Base-by-base conservation (phyloP, 1,140 invertebrate genomes). In the Pseudomyrmex concolor region DNA sequence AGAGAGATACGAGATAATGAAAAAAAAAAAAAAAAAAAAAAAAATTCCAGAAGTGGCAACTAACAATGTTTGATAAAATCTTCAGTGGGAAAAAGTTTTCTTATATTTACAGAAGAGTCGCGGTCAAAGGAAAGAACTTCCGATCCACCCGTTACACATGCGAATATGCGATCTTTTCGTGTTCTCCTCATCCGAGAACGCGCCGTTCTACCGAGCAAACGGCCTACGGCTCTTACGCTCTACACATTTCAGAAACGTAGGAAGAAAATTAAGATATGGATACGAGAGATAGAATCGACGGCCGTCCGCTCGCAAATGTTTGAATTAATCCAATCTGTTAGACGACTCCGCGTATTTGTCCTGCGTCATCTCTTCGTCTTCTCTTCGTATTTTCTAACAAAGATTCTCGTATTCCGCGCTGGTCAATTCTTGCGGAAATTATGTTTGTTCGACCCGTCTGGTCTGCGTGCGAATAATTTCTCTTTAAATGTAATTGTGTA, bases 201-300 rank as follows among this genome's bases (percentile, higher is more conserved):
- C 54, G 55, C n/a, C 77, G 84, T 83, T 88, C 73, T 83, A 62
- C 86, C 80, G 71, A 78, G 78, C 84, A 88, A 88, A 89, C 83
- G 59, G 86, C 81, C 83, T 82, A 60, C 77, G 67, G 68, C 43
- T 48, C 60, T 78, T 59, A 63, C 63, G 25, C 64, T 34, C 34
- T 77, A 77, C 73, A 76, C 84, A 84, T 57, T 64, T 48, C 62
- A 22, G 10, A n/a, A 66, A 62, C 78, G 77, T 83, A 77, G 71
- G 66, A 85, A 78, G 87, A 85, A 89, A 85, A 88, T 88, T 88
- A 85, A 84, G 86, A 89, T 88, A 74, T 55, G 51, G 64, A 83
- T 63, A 72, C 43, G 59, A 50, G 70, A 74, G 78, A 74, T 66
- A 63, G 55, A 84, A 73, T 62, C 64, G 55, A 43, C 64, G 4